Evolutionary conservation across 2,888 invertebrate species (phyloP).

Genomic region (Steinernema carpocapsae): DNA sequence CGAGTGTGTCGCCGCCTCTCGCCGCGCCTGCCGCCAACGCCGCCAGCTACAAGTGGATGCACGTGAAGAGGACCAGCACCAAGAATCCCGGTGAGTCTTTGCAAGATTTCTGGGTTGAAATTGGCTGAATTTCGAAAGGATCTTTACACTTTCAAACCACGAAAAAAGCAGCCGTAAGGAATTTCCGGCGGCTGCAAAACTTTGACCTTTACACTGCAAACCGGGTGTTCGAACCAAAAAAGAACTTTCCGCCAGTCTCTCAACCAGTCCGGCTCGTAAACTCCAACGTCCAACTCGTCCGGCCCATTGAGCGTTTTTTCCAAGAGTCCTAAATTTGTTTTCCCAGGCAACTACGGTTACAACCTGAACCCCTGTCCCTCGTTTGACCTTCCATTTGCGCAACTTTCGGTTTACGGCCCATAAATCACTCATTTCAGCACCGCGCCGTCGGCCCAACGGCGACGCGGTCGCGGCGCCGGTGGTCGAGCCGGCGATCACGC

Average conservation of each 20-base stretch:
- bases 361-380: neutral
- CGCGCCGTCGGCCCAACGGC: slow-evolving; percentile 14
- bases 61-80: slow-evolving; percentile 59
- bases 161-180: neutral
- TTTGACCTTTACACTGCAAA: slow-evolving; percentile 37
- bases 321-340: no score
- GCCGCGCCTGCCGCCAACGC: neutral
- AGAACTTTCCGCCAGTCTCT: neutral
- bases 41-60: slow-evolving; percentile 66
- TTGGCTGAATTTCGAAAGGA: no score
- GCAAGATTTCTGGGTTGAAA: slow-evolving; percentile 9
- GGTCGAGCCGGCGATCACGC: slow-evolving; percentile 29
- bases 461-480: slow-evolving; percentile 25
- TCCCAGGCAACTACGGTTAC: no score
- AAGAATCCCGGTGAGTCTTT: slow-evolving; percentile 57
- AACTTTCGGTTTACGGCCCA: slow-evolving; percentile 24
- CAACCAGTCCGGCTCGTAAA: no score
- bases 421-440: slow-evolving; percentile 32
- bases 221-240: slow-evolving; percentile 6
- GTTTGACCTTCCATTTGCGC: slow-evolving; percentile 30
- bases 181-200: neutral
- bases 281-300: no score
- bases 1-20: slow-evolving; percentile 14
- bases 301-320: no score
- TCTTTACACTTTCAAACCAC: neutral